Percentiles rank a stretch among this genome's conserved stretches.
These are phyloP conservation scores for Oxygymnocypris stewartii DNA, from an alignment of 2,113 vertebrate species.

Conservation along the genomic window DNA sequence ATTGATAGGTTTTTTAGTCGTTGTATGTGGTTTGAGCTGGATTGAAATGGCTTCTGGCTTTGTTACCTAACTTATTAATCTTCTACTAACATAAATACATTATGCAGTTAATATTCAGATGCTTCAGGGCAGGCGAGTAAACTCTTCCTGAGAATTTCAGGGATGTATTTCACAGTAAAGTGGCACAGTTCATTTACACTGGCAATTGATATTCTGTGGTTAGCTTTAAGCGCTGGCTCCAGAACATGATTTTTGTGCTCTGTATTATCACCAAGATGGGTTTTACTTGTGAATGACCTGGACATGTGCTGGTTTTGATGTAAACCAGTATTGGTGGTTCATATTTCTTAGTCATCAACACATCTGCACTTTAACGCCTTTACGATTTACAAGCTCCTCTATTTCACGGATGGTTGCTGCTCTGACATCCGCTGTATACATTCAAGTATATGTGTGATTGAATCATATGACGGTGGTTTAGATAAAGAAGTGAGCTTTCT, in stretches of 20 bases:
- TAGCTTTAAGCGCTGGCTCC: not conserved
- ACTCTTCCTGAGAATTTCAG: not conserved
- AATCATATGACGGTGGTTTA: not conserved
- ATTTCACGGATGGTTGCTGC: not conserved
- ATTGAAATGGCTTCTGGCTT: conserved; percentile 10
- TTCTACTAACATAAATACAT: not conserved
- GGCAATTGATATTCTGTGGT: not conserved
- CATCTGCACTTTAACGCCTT: not conserved
- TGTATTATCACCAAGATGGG: not conserved
- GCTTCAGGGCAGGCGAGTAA: not conserved
- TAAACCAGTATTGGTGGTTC: not conserved
- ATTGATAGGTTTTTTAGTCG: not conserved
- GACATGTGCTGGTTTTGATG: not conserved
- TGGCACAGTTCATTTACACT: not conserved
- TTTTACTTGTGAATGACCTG: conserved; percentile 14
- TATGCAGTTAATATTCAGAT: not conserved
- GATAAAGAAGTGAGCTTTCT: not conserved
- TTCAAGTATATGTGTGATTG: not conserved
- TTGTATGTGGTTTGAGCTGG: not conserved
- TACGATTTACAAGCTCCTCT: not conserved
- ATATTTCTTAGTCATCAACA: not conserved
- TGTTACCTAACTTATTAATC: conserved; percentile 2
- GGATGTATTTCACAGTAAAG: conserved; percentile 6
- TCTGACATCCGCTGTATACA: not conserved
- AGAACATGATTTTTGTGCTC: conserved; percentile 9